These are phyloP conservation scores for Necrosyrtes monachus DNA, from an alignment of 2,797 vertebrate species.

Conservation along the genomic window DNA sequence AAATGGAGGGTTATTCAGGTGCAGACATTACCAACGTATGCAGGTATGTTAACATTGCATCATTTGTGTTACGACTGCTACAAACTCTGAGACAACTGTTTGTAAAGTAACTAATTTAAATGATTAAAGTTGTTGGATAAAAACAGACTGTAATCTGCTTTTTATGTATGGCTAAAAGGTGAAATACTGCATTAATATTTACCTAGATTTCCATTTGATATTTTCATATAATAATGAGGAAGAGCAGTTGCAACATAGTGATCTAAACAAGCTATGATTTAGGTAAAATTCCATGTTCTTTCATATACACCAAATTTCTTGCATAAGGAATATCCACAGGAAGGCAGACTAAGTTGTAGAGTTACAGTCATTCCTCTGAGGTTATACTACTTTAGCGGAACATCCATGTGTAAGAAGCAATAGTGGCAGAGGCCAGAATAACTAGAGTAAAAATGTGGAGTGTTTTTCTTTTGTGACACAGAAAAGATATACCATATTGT, in stretches of 20 bases:
- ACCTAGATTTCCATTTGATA: not conserved
- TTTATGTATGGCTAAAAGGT: not conserved
- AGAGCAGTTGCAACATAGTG: not conserved
- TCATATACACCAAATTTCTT: not conserved
- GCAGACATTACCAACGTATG: slow-evolving; percentile 98
- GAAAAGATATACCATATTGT: not conserved
- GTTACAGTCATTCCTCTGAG: not conserved
- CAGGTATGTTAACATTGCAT: slow-evolving; percentile 79
- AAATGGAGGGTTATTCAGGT: slow-evolving; percentile 97
- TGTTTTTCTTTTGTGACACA: not conserved
- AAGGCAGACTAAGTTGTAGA: not conserved
- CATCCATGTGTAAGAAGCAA: fast-evolving
- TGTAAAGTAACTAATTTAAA: not conserved
- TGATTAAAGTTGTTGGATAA: not conserved
- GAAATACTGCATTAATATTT: not conserved
- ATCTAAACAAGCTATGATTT: not conserved
- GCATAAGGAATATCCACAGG: not conserved
- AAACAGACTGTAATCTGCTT: not conserved
- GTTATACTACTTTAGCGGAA: not conserved
- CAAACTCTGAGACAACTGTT: not conserved
- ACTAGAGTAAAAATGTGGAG: fast-evolving
- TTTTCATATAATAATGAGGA: not conserved
- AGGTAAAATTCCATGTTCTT: not conserved
- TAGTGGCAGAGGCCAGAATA: not conserved
- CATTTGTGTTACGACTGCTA: not conserved